Evolutionary conservation across 2,113 vertebrate species (phyloP).

Genomic region (Hypomesus transpacificus): DNA sequence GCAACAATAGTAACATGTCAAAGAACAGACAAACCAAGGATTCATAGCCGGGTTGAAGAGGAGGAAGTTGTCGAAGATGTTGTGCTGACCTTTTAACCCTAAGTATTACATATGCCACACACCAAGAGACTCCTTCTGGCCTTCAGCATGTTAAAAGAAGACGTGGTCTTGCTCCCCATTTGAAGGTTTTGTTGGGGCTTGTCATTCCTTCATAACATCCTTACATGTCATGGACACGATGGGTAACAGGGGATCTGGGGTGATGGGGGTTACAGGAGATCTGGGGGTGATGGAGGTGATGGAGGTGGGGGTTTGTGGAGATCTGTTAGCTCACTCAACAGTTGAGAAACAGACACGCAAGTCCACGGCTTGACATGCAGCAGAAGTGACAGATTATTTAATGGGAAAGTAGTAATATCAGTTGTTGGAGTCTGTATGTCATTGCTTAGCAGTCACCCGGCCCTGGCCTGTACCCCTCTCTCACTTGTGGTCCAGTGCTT

Average conservation of each 20-base stretch:
- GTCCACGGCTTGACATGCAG: conserved; percentile 19
- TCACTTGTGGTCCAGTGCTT: conserved; percentile 21
- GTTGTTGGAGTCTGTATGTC: conserved; percentile 31
- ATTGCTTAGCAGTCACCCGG: conserved; percentile 19
- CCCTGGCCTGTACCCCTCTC: not conserved
- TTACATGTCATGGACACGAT: conserved; percentile 3
- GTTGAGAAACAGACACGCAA: conserved; percentile 2
- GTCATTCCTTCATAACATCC: conserved; percentile 34
- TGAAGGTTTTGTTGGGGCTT: conserved; percentile 9
- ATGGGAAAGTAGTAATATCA: conserved; percentile 17
- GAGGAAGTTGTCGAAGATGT: conserved; percentile 36
- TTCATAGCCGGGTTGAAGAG: conserved; percentile 15
- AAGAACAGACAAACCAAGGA: conserved; percentile 46
- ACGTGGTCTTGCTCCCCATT: conserved; percentile 27
- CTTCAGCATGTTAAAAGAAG: conserved; percentile 14
- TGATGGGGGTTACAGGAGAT: not conserved
- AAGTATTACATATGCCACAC: conserved; percentile 37
- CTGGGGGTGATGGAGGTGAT: not conserved
- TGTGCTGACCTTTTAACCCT: conserved; percentile 26
- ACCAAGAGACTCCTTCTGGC: conserved; percentile 23
- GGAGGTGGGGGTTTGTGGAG: not conserved
- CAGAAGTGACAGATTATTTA: conserved; percentile 16
- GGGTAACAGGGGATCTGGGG: not conserved
- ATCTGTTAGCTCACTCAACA: not conserved
- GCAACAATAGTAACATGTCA: conserved; percentile 54